These are phyloP conservation scores for Elachura formosa DNA, from an alignment of 2,113 vertebrate genomes.

Conservation along the genomic window DNA sequence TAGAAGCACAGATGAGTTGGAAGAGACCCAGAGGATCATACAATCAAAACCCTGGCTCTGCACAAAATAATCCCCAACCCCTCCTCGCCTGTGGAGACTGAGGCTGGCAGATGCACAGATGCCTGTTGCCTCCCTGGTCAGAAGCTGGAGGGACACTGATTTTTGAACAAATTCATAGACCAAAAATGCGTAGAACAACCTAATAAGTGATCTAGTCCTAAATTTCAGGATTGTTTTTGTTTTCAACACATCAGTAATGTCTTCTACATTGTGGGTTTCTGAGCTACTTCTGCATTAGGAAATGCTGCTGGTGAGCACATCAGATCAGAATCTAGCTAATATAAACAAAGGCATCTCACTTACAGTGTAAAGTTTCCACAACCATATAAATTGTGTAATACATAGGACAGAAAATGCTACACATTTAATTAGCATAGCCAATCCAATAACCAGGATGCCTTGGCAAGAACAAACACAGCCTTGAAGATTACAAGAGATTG, in stretches of 20 bases:
- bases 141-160: not conserved
- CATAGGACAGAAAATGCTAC: no score
- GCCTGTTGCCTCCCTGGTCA: not conserved
- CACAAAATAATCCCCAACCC: rapidly evolving
- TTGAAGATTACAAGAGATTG: no score
- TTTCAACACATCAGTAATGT: not conserved
- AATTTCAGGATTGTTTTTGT: not conserved
- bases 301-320: not conserved
- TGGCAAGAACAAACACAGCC: no score
- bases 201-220: not conserved
- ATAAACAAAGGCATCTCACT: not conserved
- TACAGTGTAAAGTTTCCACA: not conserved
- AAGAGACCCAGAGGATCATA: not conserved
- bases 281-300: not conserved
- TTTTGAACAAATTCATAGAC: not conserved
- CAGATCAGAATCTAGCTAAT: not conserved
- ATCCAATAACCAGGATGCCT: no score
- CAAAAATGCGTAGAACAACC: not conserved
- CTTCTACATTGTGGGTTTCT: not conserved
- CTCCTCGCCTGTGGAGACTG: rapidly evolving
- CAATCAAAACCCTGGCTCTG: not conserved
- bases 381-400: no score
- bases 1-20: not conserved
- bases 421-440: no score
- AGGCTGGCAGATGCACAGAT: not conserved